A percentile compares a stretch with the other conserved stretches of the same genome.
Evolutionary conservation across 2,888 invertebrate species (phyloP).

Genomic region (Machimus rusticus): DNA sequence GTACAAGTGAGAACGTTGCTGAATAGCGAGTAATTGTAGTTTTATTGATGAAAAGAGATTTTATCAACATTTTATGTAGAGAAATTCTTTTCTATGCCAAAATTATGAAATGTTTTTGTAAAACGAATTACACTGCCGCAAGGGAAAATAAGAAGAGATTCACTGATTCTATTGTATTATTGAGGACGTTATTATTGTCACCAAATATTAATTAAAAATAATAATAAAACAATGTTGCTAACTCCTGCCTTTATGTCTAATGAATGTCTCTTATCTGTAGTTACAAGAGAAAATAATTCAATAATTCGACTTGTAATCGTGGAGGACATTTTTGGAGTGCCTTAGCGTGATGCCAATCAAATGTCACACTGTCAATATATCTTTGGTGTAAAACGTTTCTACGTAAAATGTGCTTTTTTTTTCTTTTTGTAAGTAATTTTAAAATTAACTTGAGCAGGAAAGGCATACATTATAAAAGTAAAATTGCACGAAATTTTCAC

Average conservation of each 20-base stretch:
- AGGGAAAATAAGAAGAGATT: neutral
- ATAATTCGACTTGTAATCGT: neutral
- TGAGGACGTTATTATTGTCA: neutral
- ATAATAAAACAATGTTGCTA: neutral
- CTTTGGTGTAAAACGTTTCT: neutral
- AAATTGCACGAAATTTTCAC: neutral
- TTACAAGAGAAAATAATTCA: neutral
- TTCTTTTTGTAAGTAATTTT: neutral
- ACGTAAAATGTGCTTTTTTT: neutral
- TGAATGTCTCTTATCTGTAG: neutral
- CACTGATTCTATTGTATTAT: neutral
- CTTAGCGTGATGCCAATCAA: constrained; percentile 37
- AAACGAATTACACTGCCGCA: constrained; percentile 14
- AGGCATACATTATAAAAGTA: constrained; percentile 13
- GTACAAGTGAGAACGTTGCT: constrained; percentile 6
- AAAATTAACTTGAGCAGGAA: neutral
- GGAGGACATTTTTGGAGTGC: constrained; percentile 31
- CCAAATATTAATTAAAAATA: neutral
- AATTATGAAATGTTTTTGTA: neutral
- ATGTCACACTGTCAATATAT: constrained; percentile 34
- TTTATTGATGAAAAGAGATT: neutral
- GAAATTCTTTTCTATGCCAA: neutral
- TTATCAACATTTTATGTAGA: neutral
- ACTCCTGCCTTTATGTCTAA: constrained; percentile 18
- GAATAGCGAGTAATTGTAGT: neutral